A percentile compares a stretch with the other conserved stretches of the same genome.
phyloP scores from a whole-genome alignment of 2,888 invertebrate species.

The Luperina nickerlii region DNA sequence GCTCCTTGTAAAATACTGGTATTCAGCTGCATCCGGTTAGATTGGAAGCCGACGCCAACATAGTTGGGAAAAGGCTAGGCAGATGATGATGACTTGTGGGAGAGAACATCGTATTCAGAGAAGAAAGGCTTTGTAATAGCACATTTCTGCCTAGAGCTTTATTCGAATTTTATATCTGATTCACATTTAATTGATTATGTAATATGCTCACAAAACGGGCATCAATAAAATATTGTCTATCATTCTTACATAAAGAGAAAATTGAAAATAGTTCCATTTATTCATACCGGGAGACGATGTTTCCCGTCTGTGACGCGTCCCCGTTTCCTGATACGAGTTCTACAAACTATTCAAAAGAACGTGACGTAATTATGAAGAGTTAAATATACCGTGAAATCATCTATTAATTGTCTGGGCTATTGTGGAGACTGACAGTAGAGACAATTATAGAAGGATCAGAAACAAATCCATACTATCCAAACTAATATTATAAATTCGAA shows the following conservation, averaged over 20 bases:
- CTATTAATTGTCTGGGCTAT: constrained; percentile 37
- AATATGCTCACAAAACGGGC: neutral
- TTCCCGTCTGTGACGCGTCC: constrained; percentile 60
- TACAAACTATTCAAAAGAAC: constrained; percentile 41
- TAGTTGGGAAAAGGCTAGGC: too few relatives aligned
- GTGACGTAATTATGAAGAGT: constrained; percentile 49
- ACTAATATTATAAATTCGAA: too few relatives aligned
- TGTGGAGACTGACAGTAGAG: constrained; percentile 16
- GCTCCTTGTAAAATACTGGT: too few relatives aligned
- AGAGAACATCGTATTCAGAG: too few relatives aligned
- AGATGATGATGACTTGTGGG: too few relatives aligned
- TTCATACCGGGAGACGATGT: constrained; percentile 55
- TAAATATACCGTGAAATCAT: constrained; percentile 54
- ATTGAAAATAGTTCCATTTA: constrained; percentile 48
- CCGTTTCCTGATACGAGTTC: constrained; percentile 50
- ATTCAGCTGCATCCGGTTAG: too few relatives aligned
- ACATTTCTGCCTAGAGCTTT: too few relatives aligned
- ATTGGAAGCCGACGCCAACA: too few relatives aligned
- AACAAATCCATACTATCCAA: neutral
- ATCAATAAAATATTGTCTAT: constrained; percentile 7
- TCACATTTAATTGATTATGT: too few relatives aligned
- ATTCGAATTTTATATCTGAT: too few relatives aligned
- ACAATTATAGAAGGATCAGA: neutral
- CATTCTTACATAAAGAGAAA: constrained; percentile 8
- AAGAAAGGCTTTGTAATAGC: too few relatives aligned